A percentile compares a stretch with the other conserved stretches of the same genome.
Conservation (phyloP, 2,797 vertebrate species). For the Sciaenops ocellatus region DNA sequence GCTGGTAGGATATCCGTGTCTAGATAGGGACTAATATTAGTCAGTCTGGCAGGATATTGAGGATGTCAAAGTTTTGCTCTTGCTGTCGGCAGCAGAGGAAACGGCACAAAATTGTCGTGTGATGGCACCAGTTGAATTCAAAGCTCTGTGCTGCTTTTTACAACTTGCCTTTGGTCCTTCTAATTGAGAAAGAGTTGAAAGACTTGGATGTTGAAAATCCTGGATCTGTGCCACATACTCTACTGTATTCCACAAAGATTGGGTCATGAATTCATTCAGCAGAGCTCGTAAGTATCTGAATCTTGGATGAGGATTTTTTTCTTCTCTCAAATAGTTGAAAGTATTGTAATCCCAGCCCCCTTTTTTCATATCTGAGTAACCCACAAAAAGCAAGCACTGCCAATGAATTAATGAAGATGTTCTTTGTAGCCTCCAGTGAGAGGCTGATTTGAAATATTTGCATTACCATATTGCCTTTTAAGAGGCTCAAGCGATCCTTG, state of each 20-base stretch:
- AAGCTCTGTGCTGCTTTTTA: slow-evolving; percentile 49
- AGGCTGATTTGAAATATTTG: slow-evolving; percentile 70
- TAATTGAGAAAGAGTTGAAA: slow-evolving; percentile 61
- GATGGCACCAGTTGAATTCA: slow-evolving; percentile 56
- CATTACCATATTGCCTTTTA: slow-evolving; percentile 62
- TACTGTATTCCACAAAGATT: slow-evolving; percentile 65
- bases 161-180: slow-evolving; percentile 62
- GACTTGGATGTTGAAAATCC: slow-evolving; percentile 43
- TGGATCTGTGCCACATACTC: slow-evolving; percentile 49
- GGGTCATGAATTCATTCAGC: slow-evolving; percentile 71
- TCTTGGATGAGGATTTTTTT: slow-evolving; percentile 54
- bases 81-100: slow-evolving; percentile 8
- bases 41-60: slow-evolving; percentile 44
- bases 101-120: slow-evolving; percentile 29
- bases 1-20: slow-evolving; percentile 41
- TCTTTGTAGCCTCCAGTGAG: slow-evolving; percentile 66
- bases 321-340: slow-evolving; percentile 52
- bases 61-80: slow-evolving; percentile 29
- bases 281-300: slow-evolving; percentile 62
- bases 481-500: slow-evolving; percentile 27
- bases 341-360: slow-evolving; percentile 65
- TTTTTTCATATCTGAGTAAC: slow-evolving; percentile 64
- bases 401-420: slow-evolving; percentile 74
- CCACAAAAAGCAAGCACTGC: slow-evolving; percentile 51
- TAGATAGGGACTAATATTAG: slow-evolving; percentile 59